Evolutionary conservation across 1,140 invertebrate genomes (phyloP).

Genomic region (Cotesia vestalis): DNA sequence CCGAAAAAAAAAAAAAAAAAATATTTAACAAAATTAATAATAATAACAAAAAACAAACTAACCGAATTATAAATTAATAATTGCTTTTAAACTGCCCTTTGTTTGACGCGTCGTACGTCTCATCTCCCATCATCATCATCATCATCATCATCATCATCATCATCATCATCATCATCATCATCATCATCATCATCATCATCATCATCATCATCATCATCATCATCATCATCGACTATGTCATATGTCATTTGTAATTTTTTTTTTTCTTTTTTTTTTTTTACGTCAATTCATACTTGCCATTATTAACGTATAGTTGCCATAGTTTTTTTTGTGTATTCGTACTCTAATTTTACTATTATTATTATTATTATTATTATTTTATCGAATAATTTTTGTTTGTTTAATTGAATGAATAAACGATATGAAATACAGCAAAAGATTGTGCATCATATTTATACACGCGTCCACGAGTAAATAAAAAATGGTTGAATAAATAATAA

Average conservation of each 20-base stretch:
- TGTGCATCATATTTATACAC: constrained; percentile 46
- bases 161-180: constrained; percentile 14
- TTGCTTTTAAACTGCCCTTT: constrained; percentile 20
- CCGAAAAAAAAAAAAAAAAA: constrained; percentile 3
- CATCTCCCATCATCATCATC: background rate
- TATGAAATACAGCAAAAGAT: constrained; percentile 44
- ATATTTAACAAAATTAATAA: constrained; percentile 3
- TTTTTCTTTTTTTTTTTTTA: constrained; percentile 32
- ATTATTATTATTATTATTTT: constrained; percentile 9
- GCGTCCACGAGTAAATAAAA: constrained; percentile 1
- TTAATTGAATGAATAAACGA: constrained; percentile 43
- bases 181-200: constrained; percentile 4
- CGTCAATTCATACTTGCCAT: constrained; percentile 56
- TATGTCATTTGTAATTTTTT: background rate
- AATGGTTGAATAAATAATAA: background rate
- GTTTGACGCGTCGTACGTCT: constrained; percentile 21
- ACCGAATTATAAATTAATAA: constrained; percentile 21
- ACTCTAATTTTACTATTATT: constrained; percentile 35
- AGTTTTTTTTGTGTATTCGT: constrained; percentile 45
- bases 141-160: constrained; percentile 17
- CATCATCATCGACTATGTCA: constrained; percentile 1
- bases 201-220: constrained; percentile 18
- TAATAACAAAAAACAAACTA: constrained; percentile 1
- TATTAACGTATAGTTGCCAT: constrained; percentile 59
- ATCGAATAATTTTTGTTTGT: constrained; percentile 39